Percentiles rank a stretch among this genome's conserved stretches.
Conservation (phyloP, 2,113 vertebrate genomes). For the Hypomesus transpacificus region DNA sequence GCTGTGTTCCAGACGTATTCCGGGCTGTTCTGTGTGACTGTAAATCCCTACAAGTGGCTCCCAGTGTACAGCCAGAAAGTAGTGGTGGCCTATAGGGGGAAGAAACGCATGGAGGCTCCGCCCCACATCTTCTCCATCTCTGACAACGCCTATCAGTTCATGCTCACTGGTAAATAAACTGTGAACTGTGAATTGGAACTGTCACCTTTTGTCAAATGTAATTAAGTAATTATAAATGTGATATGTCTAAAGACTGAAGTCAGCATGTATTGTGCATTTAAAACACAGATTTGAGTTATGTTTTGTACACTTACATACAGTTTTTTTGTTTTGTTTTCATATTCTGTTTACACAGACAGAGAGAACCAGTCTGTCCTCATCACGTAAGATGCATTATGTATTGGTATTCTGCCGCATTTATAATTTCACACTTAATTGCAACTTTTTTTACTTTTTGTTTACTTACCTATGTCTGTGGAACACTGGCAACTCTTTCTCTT, state of each 20-base stretch:
- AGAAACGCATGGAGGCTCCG: constrained; percentile 73
- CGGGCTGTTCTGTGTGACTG: constrained; percentile 70
- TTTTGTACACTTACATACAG: no score
- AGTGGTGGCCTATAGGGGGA: constrained; percentile 68
- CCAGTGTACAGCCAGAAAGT: constrained; percentile 72
- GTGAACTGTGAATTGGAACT: no score
- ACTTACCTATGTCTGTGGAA: no score
- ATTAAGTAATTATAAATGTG: no score
- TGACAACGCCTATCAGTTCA: constrained; percentile 78
- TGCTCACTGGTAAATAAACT: constrained; percentile 68
- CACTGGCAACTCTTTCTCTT: neutral
- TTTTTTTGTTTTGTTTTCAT: neutral
- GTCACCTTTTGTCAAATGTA: no score
- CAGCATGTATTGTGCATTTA: no score
- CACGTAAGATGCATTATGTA: constrained; percentile 62
- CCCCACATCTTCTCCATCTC: constrained; percentile 81
- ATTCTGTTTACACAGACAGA: constrained; percentile 53
- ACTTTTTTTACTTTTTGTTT: no score
- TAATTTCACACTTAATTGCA: neutral
- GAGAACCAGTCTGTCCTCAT: constrained; percentile 76
- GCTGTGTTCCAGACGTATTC: constrained; percentile 64
- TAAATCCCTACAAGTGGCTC: constrained; percentile 74
- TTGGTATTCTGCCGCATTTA: neutral
- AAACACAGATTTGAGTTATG: no score
- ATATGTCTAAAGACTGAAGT: no score